Evolutionary conservation across 1,140 invertebrate species (phyloP).

Genomic region (Solenopsis fugax): DNA sequence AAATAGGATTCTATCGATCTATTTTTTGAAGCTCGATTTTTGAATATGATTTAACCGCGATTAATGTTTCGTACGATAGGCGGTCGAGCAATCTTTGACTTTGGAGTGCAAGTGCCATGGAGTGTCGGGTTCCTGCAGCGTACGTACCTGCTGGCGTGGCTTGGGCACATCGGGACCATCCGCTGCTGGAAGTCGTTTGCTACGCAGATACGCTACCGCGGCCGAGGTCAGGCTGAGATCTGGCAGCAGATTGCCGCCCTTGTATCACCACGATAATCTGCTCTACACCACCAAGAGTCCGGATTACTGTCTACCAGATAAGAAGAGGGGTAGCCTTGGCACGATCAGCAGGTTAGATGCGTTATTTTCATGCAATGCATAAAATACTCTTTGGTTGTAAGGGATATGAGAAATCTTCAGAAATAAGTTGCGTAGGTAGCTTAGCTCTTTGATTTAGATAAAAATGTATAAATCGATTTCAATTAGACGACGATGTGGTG

Average conservation of each 20-base stretch:
- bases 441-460: no score
- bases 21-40: neutral
- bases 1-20: neutral
- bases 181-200: conserved; percentile 84
- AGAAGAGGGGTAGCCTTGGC: conserved; percentile 88
- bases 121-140: conserved; percentile 90
- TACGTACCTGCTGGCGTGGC: conserved; percentile 90
- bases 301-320: conserved; percentile 89
- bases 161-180: conserved; percentile 85
- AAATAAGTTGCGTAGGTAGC: neutral
- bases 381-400: neutral
- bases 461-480: no score
- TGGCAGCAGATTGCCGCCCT: conserved; percentile 82
- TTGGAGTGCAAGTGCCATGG: conserved; percentile 91
- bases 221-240: conserved; percentile 84
- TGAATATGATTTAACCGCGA: neutral
- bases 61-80: conserved; percentile 78
- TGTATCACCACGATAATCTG: conserved; percentile 87
- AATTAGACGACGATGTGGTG: no score
- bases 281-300: conserved; percentile 90
- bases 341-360: conserved; percentile 88
- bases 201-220: conserved; percentile 84
- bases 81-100: conserved; percentile 87
- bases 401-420: neutral
- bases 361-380: neutral